Evolutionary conservation across 2,113 vertebrate genomes (phyloP).

Genomic region (Kryptolebias marmoratus): DNA sequence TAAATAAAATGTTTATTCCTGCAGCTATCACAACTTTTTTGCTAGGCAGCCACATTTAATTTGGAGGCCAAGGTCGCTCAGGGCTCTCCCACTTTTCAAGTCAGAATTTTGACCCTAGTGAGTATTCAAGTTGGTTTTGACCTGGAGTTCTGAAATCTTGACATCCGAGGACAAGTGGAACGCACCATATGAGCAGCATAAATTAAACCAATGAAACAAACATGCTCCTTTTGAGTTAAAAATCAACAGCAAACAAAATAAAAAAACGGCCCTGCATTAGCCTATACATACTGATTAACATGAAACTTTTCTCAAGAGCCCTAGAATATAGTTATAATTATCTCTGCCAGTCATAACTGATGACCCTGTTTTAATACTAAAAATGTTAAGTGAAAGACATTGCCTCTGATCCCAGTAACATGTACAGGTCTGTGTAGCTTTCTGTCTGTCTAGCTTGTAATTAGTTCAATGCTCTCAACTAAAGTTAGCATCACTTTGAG

Average conservation of each 20-base stretch:
- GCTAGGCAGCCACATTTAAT: too few relatives aligned
- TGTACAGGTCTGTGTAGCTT: conserved; percentile 61
- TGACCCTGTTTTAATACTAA: conserved; percentile 80
- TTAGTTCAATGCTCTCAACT: conserved; percentile 65
- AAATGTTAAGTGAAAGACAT: conserved; percentile 64
- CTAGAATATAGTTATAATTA: conserved; percentile 76
- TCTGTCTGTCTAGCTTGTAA: conserved; percentile 67
- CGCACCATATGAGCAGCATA: conserved; percentile 75
- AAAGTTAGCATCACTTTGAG: conserved; percentile 52
- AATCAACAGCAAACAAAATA: conserved; percentile 71
- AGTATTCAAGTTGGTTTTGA: too few relatives aligned
- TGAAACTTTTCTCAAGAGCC: conserved; percentile 81
- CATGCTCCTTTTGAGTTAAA: conserved; percentile 80
- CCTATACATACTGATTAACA: conserved; percentile 68
- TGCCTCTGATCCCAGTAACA: conserved; percentile 57
- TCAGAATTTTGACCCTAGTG: too few relatives aligned
- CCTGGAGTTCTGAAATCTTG: too few relatives aligned
- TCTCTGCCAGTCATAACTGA: conserved; percentile 86
- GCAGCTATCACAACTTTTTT: too few relatives aligned
- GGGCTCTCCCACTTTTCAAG: too few relatives aligned
- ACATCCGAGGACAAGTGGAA: too few relatives aligned
- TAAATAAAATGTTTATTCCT: too few relatives aligned
- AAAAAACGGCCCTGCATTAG: conserved; percentile 60
- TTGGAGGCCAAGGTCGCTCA: too few relatives aligned
- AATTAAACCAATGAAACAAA: conserved; percentile 81